A percentile compares a stretch with the other conserved stretches of the same genome.
phyloP scores from a whole-genome alignment of 2,888 invertebrate genomes.

The Hirtodrosophila cameraria region DNA sequence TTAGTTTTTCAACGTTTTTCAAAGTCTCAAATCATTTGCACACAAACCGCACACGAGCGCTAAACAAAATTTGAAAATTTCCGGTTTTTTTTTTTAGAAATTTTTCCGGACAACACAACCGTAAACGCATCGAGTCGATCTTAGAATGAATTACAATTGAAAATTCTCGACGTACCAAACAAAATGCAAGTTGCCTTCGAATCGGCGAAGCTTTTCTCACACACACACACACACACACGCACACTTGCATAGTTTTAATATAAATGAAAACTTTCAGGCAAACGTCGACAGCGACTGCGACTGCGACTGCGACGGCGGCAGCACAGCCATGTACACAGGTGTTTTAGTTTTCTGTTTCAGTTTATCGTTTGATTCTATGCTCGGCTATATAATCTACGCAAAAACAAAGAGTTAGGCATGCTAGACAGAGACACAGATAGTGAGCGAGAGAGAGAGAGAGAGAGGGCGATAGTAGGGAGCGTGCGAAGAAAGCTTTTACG shows the following conservation, averaged over 20 bases:
- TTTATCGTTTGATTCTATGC: slow-evolving; percentile 57
- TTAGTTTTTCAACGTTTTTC: not conserved
- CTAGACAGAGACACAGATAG: not conserved
- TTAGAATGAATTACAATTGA: slow-evolving; percentile 70
- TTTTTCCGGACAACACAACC: slow-evolving; percentile 53
- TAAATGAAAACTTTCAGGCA: slow-evolving; percentile 47
- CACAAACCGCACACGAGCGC: slow-evolving; percentile 5
- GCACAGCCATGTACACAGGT: slow-evolving; percentile 71
- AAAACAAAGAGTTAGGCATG: not conserved
- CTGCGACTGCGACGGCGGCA: slow-evolving; percentile 38
- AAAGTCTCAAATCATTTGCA: not conserved
- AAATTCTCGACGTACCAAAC: slow-evolving; percentile 58
- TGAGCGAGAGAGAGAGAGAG: not conserved
- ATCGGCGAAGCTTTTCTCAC: slow-evolving; percentile 58
- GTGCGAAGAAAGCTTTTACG: slow-evolving; percentile 41
- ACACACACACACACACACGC: slow-evolving; percentile 7
- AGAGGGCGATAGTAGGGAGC: not conserved
- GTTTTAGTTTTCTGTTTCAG: slow-evolving; percentile 65
- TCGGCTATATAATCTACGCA: slow-evolving; percentile 54
- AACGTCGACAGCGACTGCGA: slow-evolving; percentile 10
- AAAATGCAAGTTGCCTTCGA: slow-evolving; percentile 47
- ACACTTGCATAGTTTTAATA: not conserved
- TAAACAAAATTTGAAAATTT: slow-evolving; percentile 7
- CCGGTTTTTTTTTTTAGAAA: slow-evolving; percentile 17
- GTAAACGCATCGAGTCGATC: slow-evolving; percentile 67